Evolutionary conservation across 1,140 invertebrate genomes (phyloP), one percentile per base, ranked within the genome.

Genomic region (Drosophila subobscura): DNA sequence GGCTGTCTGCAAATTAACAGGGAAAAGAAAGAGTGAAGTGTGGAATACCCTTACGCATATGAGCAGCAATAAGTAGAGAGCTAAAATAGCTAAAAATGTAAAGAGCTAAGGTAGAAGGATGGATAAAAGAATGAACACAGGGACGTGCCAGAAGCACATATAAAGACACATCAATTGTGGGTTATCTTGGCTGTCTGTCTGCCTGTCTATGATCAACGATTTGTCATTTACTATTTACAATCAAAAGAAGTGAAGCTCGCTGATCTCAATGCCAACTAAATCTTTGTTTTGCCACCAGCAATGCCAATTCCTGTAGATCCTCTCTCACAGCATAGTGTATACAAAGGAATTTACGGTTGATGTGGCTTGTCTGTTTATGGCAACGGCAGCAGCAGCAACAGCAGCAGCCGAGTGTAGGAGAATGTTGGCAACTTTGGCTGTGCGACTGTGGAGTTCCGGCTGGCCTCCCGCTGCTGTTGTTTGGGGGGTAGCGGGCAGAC

Each of bases 331-430:
- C n/a, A 7, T 20, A 68, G 63, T 20, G 64, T 68, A 68, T 56
- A 66, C 67, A 70, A 79, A 79, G 46, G 46, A 72, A 57, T 68
- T 81, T 52, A 73, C 47, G 68, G 68, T 77, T 61, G 44, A 65
- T 70, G 73, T 81, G 78, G 49, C 73, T 80, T 73, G 61, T 53
- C 68, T 64, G 68, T 73, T 63, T 68, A 57, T 47, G 61, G 45
- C 51, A 49, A 70, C 45, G 40, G 57, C 44, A 42, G n/a, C 20
- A 0, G 25, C 25, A 8, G n/a, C 45, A 33, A 52, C 44, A 42
- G n/a, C 20, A 0, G 29, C 29, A 8, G 8, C 29, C 7, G 16
- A 20, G n/a, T n/a, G n/a, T n/a, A 10, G 33, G 3, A 49, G n/a
- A 3, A 14, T 52, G 51, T 61, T 57, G 42, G 49, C 44, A 57